phyloP scores from a whole-genome alignment of 2,888 invertebrate species.

The Pyrgus malvae region DNA sequence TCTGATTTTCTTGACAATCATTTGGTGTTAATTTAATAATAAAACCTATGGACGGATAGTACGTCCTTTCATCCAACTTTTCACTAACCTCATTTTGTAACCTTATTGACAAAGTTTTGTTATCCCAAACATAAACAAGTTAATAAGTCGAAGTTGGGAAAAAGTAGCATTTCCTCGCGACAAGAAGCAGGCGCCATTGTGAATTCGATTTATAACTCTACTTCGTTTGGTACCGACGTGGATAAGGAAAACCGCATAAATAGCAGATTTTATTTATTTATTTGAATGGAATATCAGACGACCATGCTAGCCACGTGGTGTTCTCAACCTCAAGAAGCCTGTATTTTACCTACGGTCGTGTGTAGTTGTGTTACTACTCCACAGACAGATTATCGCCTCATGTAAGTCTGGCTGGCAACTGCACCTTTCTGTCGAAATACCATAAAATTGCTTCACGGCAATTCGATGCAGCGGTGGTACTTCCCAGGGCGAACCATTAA shows the following conservation, averaged over 20 bases:
- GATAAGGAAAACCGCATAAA: not conserved
- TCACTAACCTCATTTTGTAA: conserved; percentile 18
- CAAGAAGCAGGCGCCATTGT: conserved; percentile 18
- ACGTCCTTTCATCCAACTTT: conserved; percentile 12
- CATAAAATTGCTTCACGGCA: too few species aligned
- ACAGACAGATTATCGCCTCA: too few species aligned
- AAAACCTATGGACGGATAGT: not conserved
- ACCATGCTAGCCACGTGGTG: too few species aligned
- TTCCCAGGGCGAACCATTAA: too few species aligned
- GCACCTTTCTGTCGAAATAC: too few species aligned
- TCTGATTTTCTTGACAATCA: too few species aligned
- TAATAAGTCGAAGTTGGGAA: conserved; percentile 19
- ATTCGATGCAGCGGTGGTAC: too few species aligned
- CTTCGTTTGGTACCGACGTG: not conserved
- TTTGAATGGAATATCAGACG: too few species aligned
- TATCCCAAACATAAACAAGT: conserved; percentile 24
- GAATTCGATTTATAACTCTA: conserved; percentile 11
- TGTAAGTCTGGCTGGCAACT: too few species aligned
- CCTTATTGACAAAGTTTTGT: conserved; percentile 16
- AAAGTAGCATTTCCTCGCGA: conserved; percentile 16
- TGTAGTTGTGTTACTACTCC: too few species aligned
- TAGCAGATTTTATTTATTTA: not conserved
- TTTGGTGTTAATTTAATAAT: not conserved
- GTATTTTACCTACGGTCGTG: too few species aligned
- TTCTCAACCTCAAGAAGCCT: too few species aligned